These are phyloP conservation scores for Psittacula derbiana DNA, from an alignment of 2,797 vertebrate species.

Conservation along the genomic window DNA sequence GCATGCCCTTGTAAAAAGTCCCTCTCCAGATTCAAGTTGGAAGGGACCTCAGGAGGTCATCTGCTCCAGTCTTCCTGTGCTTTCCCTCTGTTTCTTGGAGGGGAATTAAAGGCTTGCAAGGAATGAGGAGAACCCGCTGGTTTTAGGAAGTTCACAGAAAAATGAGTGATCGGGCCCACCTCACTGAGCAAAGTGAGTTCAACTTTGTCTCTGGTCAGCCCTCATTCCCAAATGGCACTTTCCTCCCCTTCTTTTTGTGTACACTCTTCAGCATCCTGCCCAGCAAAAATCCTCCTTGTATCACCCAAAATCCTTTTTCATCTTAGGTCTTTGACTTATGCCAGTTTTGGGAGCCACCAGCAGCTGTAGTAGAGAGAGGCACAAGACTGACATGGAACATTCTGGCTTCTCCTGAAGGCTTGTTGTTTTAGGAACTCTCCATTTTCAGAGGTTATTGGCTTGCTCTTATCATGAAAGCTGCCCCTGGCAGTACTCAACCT, in stretches of 20 bases:
- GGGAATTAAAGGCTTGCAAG: not conserved
- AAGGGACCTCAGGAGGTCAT: not conserved
- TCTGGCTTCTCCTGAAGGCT: not conserved
- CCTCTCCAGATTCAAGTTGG: not conserved
- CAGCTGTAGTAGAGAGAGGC: not conserved
- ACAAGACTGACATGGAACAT: not conserved
- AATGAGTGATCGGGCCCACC: not conserved
- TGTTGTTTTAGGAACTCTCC: not conserved
- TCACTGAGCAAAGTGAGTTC: not conserved
- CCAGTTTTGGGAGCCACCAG: not conserved
- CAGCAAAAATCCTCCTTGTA: not conserved
- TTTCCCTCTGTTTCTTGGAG: not conserved
- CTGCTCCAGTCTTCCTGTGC: not conserved
- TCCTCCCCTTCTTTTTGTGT: not conserved
- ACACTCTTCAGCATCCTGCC: not conserved
- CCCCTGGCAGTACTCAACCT: conserved; percentile 24
- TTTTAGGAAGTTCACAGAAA: not conserved
- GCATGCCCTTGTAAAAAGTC: not conserved
- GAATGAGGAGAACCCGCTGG: not conserved
- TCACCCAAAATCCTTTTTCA: not conserved
- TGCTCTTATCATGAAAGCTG: conserved; percentile 45
- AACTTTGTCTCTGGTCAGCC: not conserved
- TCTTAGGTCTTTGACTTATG: not conserved
- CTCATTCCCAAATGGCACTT: not conserved
- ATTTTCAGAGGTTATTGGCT: conserved; percentile 33